Conservation (phyloP, 2,797 vertebrate genomes). For the Pelochelys cantorii region DNA sequence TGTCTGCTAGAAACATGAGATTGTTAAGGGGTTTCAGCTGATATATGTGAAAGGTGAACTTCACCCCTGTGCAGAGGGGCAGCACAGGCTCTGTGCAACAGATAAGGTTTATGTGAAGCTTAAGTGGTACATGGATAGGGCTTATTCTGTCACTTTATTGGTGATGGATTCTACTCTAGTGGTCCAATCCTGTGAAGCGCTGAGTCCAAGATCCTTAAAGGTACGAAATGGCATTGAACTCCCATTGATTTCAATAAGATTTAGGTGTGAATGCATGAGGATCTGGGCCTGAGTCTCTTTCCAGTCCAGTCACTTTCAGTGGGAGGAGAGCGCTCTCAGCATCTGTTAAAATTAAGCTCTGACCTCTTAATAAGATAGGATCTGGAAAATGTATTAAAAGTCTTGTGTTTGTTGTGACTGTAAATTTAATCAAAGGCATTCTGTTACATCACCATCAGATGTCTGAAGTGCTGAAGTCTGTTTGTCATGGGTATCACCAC, state of each 20-base stretch:
- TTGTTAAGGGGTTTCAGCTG: not conserved
- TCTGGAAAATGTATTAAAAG: not conserved
- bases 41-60: not conserved
- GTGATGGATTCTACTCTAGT: not conserved
- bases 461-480: not conserved
- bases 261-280: not conserved
- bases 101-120: not conserved
- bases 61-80: not conserved
- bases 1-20: not conserved
- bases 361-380: rapidly evolving
- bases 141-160: not conserved
- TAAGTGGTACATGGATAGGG: not conserved
- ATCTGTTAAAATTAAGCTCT: not conserved
- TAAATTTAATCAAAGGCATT: not conserved
- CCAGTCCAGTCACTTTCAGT: not conserved
- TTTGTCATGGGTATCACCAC: not conserved
- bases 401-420: not conserved
- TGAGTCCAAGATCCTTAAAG: not conserved
- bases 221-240: not conserved
- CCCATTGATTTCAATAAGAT: not conserved
- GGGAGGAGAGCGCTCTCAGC: rapidly evolving
- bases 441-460: not conserved
- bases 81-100: not conserved
- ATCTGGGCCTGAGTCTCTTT: not conserved
- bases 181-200: not conserved